phyloP scores from a whole-genome alignment of 2,113 vertebrate species.

The Eretmochelys imbricata region DNA sequence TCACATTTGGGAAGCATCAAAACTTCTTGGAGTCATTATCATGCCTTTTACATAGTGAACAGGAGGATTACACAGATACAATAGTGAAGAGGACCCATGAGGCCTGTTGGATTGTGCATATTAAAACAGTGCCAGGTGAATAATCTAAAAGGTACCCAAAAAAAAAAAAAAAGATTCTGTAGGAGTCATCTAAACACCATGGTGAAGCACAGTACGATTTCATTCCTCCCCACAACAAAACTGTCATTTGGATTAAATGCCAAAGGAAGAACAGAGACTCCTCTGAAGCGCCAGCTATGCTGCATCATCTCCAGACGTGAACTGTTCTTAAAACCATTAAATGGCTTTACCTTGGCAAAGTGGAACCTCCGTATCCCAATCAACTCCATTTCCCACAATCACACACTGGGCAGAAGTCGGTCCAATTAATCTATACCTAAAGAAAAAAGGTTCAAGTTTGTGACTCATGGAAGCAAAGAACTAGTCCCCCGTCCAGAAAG shows the following conservation, averaged over 20 bases:
- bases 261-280: neutral
- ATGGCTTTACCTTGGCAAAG: neutral
- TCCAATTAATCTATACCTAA: slow-evolving; percentile 44
- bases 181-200: too few relatives aligned
- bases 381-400: fast-evolving
- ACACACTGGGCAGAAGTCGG: fast-evolving
- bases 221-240: too few relatives aligned
- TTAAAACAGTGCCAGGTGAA: too few relatives aligned
- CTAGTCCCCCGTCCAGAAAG: neutral
- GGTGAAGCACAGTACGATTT: too few relatives aligned
- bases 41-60: neutral
- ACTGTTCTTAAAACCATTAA: neutral
- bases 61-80: neutral
- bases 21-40: neutral
- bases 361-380: fast-evolving
- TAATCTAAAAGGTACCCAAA: too few relatives aligned
- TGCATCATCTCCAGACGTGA: fast-evolving
- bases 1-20: neutral
- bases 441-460: neutral
- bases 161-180: too few relatives aligned
- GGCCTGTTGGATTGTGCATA: neutral
- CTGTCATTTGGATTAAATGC: neutral
- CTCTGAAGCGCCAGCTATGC: fast-evolving
- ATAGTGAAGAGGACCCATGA: neutral
- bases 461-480: neutral